Evolutionary conservation across 2,888 invertebrate genomes (phyloP).

Genomic region (Philonicus albiceps): DNA sequence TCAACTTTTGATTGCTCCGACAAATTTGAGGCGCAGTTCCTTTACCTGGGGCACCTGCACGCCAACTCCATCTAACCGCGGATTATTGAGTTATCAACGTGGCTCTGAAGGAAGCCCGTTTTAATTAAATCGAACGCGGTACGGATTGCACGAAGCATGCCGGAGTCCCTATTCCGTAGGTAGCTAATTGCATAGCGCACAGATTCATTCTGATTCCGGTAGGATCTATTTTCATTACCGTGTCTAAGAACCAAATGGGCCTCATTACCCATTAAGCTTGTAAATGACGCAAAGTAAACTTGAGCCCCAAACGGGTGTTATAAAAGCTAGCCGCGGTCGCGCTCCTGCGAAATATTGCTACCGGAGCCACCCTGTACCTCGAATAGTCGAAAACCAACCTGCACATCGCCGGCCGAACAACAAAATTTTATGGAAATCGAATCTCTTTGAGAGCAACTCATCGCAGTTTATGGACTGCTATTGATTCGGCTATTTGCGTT

Average conservation of each 20-base stretch:
- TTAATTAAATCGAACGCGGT: conserved; percentile 10
- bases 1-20: conserved; percentile 27
- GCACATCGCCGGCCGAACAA: not conserved
- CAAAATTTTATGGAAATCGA: conserved; percentile 20
- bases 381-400: not conserved
- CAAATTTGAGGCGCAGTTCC: conserved; percentile 12
- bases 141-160: not conserved
- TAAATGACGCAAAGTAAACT: conserved; percentile 8
- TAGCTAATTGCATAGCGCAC: not conserved
- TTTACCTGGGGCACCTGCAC: not conserved
- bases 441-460: conserved; percentile 18
- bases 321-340: not conserved
- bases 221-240: not conserved
- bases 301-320: not conserved
- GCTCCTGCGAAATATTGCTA: not conserved
- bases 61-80: not conserved
- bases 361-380: not conserved
- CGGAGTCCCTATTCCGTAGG: not conserved
- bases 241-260: not conserved
- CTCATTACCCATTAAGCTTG: not conserved
- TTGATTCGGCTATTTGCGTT: conserved; percentile 34
- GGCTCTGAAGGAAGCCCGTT: not conserved
- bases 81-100: conserved; percentile 29
- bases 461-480: conserved; percentile 22
- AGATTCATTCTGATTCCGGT: not conserved